Percentiles rank a stretch among this genome's conserved stretches.
These are phyloP conservation scores for Leucoptera coffeella DNA, from an alignment of 2,888 invertebrate genomes.

Conservation along the genomic window DNA sequence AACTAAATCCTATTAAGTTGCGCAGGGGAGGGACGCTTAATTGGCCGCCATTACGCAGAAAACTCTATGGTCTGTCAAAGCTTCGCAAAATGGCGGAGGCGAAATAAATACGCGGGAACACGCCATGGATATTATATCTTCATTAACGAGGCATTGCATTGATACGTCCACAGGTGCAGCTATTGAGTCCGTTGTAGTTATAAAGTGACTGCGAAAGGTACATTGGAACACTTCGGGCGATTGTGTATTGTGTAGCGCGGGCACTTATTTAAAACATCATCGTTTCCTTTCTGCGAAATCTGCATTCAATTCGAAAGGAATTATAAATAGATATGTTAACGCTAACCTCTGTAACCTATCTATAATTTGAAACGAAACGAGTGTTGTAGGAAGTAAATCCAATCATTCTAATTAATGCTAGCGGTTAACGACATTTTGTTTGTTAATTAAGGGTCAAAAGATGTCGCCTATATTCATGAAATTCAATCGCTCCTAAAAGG, in stretches of 20 bases:
- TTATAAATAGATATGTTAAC: too few relatives aligned
- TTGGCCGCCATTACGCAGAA: conserved; percentile 41
- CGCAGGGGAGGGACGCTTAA: conserved; percentile 36
- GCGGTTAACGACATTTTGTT: conserved; percentile 1
- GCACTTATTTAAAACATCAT: too few relatives aligned
- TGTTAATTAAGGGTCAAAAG: too few relatives aligned
- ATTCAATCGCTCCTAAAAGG: conserved; percentile 16
- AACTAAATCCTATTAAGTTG: conserved; percentile 43
- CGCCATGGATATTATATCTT: conserved; percentile 50
- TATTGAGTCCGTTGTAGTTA: conserved; percentile 47
- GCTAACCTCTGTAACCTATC: too few relatives aligned
- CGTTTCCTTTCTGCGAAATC: too few relatives aligned
- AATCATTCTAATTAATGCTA: too few relatives aligned
- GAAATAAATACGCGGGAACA: conserved; percentile 5
- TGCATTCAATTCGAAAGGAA: too few relatives aligned
- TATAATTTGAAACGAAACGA: too few relatives aligned
- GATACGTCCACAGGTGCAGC: conserved; percentile 41
- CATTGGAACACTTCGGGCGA: too few relatives aligned
- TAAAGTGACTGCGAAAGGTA: conserved; percentile 20
- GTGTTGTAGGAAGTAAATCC: too few relatives aligned
- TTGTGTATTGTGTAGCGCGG: too few relatives aligned
- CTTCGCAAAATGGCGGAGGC: conserved; percentile 27
- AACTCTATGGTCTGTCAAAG: conserved; percentile 37
- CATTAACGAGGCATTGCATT: conserved; percentile 47
- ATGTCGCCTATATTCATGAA: conserved; percentile 15